These are phyloP conservation scores for Hippoglossus hippoglossus DNA, from an alignment of 2,797 vertebrate species.

Conservation along the genomic window DNA sequence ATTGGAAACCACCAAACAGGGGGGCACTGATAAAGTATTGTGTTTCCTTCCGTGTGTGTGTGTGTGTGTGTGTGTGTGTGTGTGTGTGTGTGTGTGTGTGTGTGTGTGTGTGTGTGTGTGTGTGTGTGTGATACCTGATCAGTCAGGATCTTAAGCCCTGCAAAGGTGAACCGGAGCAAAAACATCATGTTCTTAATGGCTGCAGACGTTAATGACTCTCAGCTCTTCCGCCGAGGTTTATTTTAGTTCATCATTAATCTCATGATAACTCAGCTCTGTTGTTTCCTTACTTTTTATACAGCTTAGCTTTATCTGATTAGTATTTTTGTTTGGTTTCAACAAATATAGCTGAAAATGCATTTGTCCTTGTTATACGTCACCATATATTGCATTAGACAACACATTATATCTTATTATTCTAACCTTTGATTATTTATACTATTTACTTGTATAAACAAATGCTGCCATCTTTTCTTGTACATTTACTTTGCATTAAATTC, in stretches of 20 bases:
- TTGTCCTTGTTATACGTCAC: neutral
- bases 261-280: too few relatives aligned
- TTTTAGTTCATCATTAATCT: too few relatives aligned
- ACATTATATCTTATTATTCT: neutral
- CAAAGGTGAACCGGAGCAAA: conserved; percentile 2
- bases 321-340: neutral
- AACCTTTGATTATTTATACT: neutral
- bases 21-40: too few relatives aligned
- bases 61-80: conserved; percentile 6
- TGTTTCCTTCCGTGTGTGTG: conserved; percentile 5
- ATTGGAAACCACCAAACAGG: conserved; percentile 55
- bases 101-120: conserved; percentile 11
- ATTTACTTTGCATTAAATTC: neutral
- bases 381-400: neutral
- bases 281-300: neutral
- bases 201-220: conserved; percentile 13
- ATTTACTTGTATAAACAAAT: neutral
- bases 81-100: neutral
- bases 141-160: conserved; percentile 7
- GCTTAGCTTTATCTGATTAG: neutral
- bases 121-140: conserved; percentile 33
- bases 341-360: neutral
- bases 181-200: conserved; percentile 1
- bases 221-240: neutral
- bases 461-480: neutral